These are phyloP conservation scores for Ibycter americanus DNA, from an alignment of 2,797 vertebrate genomes.

Conservation along the genomic window DNA sequence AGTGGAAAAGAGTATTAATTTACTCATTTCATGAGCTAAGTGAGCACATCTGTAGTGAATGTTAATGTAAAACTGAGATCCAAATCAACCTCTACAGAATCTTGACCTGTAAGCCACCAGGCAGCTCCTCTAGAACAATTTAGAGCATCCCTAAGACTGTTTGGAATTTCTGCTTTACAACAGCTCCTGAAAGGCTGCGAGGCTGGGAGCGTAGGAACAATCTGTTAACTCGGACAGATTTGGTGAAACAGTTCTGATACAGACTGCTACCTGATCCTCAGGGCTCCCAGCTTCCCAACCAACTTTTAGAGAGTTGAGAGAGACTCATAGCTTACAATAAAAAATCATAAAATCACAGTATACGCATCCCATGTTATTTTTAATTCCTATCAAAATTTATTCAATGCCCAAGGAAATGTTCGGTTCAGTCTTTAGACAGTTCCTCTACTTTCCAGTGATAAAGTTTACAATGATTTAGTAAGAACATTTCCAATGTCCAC, in stretches of 20 bases:
- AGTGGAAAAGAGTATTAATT: not conserved
- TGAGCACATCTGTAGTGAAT: not conserved
- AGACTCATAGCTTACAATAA: not conserved
- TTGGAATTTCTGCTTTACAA: not conserved
- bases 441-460: not conserved
- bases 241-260: not conserved
- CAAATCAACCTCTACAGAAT: not conserved
- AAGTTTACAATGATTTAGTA: not conserved
- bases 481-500: not conserved
- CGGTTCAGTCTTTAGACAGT: accelerated
- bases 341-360: not conserved
- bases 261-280: not conserved
- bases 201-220: not conserved
- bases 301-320: not conserved
- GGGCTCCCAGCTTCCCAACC: not conserved
- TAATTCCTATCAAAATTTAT: not conserved
- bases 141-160: not conserved
- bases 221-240: not conserved
- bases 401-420: not conserved
- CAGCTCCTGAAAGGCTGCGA: not conserved
- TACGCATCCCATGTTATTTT: not conserved
- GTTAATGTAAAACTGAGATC: not conserved
- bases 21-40: not conserved
- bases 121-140: not conserved
- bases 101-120: accelerated